Conservation (phyloP, 2,888 invertebrate genomes). For the Polydesmus complanatus region DNA sequence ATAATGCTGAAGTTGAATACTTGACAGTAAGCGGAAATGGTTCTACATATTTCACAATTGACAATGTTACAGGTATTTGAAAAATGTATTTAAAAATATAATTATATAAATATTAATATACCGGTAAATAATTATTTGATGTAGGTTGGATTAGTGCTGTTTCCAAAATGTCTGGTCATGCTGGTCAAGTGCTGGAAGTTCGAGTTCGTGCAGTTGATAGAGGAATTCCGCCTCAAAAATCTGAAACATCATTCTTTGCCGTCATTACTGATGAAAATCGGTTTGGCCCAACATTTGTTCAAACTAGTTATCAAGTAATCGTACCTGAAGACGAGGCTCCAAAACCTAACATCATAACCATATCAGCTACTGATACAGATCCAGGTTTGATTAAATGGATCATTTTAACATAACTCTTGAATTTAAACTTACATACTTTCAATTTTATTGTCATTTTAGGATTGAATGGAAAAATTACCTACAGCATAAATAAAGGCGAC, state of each 20-base stretch:
- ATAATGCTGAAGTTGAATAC: conserved; percentile 79
- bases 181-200: conserved; percentile 31
- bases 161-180: conserved; percentile 40
- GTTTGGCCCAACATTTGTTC: conserved; percentile 65
- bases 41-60: conserved; percentile 55
- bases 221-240: conserved; percentile 72
- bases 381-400: conserved; percentile 25
- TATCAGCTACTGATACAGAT: conserved; percentile 72
- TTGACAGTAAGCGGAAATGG: conserved; percentile 59
- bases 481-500: conserved; percentile 70
- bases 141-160: conserved; percentile 54
- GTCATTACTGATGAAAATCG: conserved; percentile 74
- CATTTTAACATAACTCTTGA: neutral
- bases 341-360: conserved; percentile 67
- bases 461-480: conserved; percentile 76
- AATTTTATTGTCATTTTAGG: conserved; percentile 36
- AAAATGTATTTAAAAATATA: neutral
- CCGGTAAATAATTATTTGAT: neutral
- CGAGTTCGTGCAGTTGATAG: conserved; percentile 66
- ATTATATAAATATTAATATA: neutral
- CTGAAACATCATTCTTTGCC: conserved; percentile 55
- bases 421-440: neutral
- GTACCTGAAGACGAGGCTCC: conserved; percentile 82
- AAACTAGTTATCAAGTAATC: conserved; percentile 67
- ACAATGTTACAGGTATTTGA: conserved; percentile 49